A percentile compares a stretch with the other conserved stretches of the same genome.
These are phyloP conservation scores for Hypotaenidia philippensis DNA, from an alignment of 2,797 vertebrate genomes.

Conservation along the genomic window DNA sequence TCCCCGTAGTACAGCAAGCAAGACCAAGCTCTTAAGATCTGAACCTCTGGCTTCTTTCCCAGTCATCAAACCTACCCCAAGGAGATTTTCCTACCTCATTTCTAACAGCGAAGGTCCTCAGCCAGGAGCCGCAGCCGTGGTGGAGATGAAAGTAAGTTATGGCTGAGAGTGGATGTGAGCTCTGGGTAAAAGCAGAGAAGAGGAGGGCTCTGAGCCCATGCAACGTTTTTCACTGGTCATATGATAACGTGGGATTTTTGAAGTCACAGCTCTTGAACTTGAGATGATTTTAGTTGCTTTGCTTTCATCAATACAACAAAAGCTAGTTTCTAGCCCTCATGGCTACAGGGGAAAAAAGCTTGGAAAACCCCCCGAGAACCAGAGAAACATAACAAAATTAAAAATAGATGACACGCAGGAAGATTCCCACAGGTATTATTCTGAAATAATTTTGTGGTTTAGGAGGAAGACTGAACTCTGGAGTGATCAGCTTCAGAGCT, in stretches of 20 bases:
- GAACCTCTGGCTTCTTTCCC: background rate
- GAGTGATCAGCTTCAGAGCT: background rate
- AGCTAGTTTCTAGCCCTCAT: background rate
- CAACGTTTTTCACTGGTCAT: background rate
- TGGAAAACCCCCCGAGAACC: background rate
- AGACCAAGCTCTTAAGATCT: background rate
- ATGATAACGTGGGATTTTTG: background rate
- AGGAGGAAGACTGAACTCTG: background rate
- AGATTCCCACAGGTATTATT: background rate
- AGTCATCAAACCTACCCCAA: fast-evolving
- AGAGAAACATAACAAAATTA: background rate
- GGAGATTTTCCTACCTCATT: background rate
- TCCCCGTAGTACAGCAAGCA: background rate
- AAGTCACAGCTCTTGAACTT: background rate
- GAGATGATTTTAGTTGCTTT: background rate
- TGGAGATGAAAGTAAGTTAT: background rate
- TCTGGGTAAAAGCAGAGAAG: background rate
- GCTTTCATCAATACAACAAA: constrained; percentile 10
- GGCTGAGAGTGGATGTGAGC: background rate
- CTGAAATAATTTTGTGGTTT: background rate
- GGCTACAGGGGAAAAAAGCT: background rate
- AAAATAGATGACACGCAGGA: constrained; percentile 4
- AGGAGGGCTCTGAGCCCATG: background rate
- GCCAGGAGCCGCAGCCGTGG: background rate
- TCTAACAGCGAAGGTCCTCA: background rate